These are phyloP conservation scores for Drosophila ironensis DNA, from an alignment of 1,140 invertebrate genomes.

Conservation along the genomic window DNA sequence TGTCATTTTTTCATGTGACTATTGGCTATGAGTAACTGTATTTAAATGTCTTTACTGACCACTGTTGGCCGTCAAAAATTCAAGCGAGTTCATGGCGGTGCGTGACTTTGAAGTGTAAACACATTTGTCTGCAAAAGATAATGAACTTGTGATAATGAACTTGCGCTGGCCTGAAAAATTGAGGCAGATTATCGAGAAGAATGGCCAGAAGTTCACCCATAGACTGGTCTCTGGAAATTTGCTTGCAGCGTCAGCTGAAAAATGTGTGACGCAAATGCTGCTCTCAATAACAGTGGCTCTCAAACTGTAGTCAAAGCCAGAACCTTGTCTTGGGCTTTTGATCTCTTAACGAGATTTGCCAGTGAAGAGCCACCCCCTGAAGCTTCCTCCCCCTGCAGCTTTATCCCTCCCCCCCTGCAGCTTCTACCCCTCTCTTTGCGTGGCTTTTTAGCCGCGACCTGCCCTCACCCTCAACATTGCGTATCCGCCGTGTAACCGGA, in stretches of 20 bases:
- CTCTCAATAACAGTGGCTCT: slow-evolving; percentile 17
- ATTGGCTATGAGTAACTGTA: background rate
- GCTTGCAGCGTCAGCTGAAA: slow-evolving; percentile 38
- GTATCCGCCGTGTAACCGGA: slow-evolving; percentile 38
- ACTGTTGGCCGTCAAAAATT: slow-evolving; percentile 34
- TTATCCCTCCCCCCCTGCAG: background rate
- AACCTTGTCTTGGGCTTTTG: slow-evolving; percentile 2
- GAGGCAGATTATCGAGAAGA: background rate
- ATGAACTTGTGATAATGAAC: slow-evolving; percentile 17
- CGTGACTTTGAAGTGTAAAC: slow-evolving; percentile 47
- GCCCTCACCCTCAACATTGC: slow-evolving; percentile 37
- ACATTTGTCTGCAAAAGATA: slow-evolving; percentile 30
- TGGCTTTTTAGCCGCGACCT: slow-evolving; percentile 28
- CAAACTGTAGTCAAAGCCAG: slow-evolving; percentile 28
- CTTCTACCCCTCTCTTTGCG: background rate
- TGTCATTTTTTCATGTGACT: background rate
- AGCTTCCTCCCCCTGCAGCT: slow-evolving; percentile 9
- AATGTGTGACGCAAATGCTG: slow-evolving; percentile 58
- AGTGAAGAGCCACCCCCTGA: too few species aligned
- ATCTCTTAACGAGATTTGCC: slow-evolving; percentile 39
- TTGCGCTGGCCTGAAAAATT: slow-evolving; percentile 4
- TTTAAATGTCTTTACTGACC: background rate
- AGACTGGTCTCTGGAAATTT: slow-evolving; percentile 30
- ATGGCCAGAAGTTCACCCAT: background rate
- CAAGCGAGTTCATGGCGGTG: slow-evolving; percentile 44